Conservation (phyloP, 2,113 vertebrate genomes). For the Cettia cetti region DNA sequence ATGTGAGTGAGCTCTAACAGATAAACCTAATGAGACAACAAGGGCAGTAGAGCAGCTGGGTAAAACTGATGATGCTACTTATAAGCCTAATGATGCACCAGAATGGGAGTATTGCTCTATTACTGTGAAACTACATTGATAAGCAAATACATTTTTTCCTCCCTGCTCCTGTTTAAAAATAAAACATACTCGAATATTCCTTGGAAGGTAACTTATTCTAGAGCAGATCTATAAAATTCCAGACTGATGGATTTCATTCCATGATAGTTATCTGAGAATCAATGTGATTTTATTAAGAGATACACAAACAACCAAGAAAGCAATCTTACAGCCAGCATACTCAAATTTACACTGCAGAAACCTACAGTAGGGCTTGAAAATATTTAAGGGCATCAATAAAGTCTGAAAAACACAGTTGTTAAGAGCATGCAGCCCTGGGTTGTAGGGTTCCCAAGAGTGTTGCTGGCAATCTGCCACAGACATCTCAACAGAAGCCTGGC, state of each 20-base stretch:
- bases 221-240: not conserved
- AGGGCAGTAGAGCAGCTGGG: not conserved
- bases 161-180: not conserved
- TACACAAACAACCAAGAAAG: not conserved
- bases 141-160: not conserved
- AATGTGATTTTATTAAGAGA: not conserved
- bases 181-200: not conserved
- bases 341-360: not conserved
- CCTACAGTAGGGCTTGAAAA: not conserved
- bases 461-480: not conserved
- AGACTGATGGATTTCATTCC: not conserved
- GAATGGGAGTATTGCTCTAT: not conserved
- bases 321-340: not conserved
- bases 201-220: not conserved
- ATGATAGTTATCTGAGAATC: not conserved
- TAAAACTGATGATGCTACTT: not conserved
- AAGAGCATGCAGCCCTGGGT: not conserved
- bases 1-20: not conserved
- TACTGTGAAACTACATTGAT: not conserved
- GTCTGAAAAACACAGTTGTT: not conserved
- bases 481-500: not conserved
- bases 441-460: not conserved
- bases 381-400: not conserved
- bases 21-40: not conserved
- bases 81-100: not conserved